Base-by-base conservation (phyloP, 2,797 vertebrate genomes). In the Decapterus maruadsi region DNA sequence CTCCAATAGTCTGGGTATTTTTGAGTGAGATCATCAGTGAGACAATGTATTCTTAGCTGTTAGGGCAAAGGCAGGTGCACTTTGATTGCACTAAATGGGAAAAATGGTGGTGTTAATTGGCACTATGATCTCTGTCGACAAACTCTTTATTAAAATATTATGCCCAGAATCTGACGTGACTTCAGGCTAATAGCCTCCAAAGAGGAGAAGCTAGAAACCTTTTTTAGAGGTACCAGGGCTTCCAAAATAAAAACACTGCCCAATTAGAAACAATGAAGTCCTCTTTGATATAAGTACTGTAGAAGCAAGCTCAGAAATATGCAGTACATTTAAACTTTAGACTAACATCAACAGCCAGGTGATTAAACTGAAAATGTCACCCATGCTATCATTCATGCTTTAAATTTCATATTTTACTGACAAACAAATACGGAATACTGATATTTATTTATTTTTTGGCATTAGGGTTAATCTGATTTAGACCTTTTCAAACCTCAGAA, bases 61-160 rank as follows among this genome's bases (percentile, higher is more conserved):
- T 80, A 76, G 48, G 74, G 78, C 78, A 36, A 65, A 65, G 22
- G 45, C 58, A 63, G 81, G 68, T 51, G 72, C 45, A 64, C 83
- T 93, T 87, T 89, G 80, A 90, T 92, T 86, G 72, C 81, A 64
- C 69, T 86, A 45, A 71, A 80, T 77, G 70, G 67, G 63, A 89
- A 83, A 89, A 84, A 89, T 19, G 65, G 69, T 60, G 51, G 75
- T 75, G 84, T 80, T 83, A 82, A 90, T 89, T 67, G 68, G 74
- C 70, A 31, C 50, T 62, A 69, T 78, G 77, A 90, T 86, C 78
- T 78, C 70, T 80, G 73, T 46, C 43, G 38, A 82, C 65, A 80
- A 68, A 78, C 78, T 78, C 63, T 68, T 62, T 57, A 78, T 72
- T 67, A 68, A 78, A 88, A 72, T 66, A 67, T 42, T 42, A 36